Conservation (phyloP, 1,140 invertebrate genomes). For the Amyelois transitella region DNA sequence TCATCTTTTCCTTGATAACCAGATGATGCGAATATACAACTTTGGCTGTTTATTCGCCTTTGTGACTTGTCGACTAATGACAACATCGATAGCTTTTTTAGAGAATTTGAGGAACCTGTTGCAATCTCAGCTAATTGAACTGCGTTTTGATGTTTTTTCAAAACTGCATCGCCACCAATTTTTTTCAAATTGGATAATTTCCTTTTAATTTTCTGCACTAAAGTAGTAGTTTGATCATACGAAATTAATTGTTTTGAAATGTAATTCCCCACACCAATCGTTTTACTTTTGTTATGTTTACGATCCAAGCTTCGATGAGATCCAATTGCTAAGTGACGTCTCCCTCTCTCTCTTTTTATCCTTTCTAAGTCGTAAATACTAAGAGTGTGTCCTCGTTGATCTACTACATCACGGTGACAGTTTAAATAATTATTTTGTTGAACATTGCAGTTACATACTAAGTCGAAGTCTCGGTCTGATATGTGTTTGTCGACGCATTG, state of each 20-base stretch:
- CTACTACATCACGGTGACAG: slow-evolving; percentile 40
- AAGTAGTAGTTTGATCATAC: slow-evolving; percentile 61
- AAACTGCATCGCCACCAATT: slow-evolving; percentile 62
- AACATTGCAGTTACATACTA: slow-evolving; percentile 68
- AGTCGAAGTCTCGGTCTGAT: slow-evolving; percentile 58
- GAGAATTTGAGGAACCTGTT: slow-evolving; percentile 52
- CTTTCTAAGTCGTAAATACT: slow-evolving; percentile 64
- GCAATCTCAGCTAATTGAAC: slow-evolving; percentile 66
- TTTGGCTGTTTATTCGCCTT: slow-evolving; percentile 57
- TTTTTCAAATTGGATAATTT: slow-evolving; percentile 71
- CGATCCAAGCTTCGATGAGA: slow-evolving; percentile 70
- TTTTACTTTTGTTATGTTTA: slow-evolving; percentile 67
- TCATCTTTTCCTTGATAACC: slow-evolving; percentile 52
- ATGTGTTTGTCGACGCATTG: slow-evolving; percentile 54
- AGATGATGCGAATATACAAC: slow-evolving; percentile 58
- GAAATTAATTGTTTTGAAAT: slow-evolving; percentile 69
- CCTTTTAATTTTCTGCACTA: slow-evolving; percentile 71
- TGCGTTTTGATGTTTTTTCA: slow-evolving; percentile 63
- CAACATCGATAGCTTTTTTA: slow-evolving; percentile 62
- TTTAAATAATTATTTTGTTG: slow-evolving; percentile 62
- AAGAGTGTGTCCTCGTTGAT: slow-evolving; percentile 54
- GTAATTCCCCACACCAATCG: slow-evolving; percentile 64
- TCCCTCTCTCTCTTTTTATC: slow-evolving; percentile 52
- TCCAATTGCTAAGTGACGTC: slow-evolving; percentile 42
- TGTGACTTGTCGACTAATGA: slow-evolving; percentile 63